Conservation (phyloP, 2,888 invertebrate species). For the Epinotia demarniana region DNA sequence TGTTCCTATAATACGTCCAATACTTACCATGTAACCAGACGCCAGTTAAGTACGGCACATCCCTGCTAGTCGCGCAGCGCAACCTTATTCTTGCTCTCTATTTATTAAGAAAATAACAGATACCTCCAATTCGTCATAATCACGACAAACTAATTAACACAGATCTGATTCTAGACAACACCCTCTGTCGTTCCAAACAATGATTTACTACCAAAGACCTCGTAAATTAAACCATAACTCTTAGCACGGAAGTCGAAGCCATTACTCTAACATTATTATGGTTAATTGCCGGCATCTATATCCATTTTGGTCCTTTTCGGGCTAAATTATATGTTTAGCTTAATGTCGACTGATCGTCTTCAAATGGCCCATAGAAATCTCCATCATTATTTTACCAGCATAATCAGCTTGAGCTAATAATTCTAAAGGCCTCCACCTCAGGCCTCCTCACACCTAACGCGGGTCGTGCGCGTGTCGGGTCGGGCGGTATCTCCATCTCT, state of each 20-base stretch:
- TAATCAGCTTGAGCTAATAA: too few species aligned
- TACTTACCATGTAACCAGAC: too few species aligned
- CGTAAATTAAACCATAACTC: slow-evolving; percentile 39
- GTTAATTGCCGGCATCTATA: slow-evolving; percentile 42
- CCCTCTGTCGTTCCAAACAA: slow-evolving; percentile 39
- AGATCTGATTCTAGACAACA: slow-evolving; percentile 38
- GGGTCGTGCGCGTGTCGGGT: too few species aligned
- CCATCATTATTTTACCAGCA: not conserved
- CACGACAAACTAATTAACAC: slow-evolving; percentile 33
- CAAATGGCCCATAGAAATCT: not conserved
- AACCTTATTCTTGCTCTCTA: not conserved
- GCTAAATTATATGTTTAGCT: slow-evolving; percentile 18
- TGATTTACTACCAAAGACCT: slow-evolving; percentile 39
- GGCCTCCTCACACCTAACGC: too few species aligned
- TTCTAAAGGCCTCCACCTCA: too few species aligned
- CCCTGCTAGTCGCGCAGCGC: not conserved
- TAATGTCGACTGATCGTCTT: slow-evolving; percentile 22
- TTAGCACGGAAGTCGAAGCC: slow-evolving; percentile 27
- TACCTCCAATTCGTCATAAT: slow-evolving; percentile 26
- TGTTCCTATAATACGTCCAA: too few species aligned
- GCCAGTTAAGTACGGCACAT: too few species aligned
- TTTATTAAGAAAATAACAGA: not conserved
- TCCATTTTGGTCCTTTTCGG: slow-evolving; percentile 38
- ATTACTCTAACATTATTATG: slow-evolving; percentile 40
- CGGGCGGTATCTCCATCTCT: too few species aligned